Conservation (phyloP, 2,113 vertebrate genomes). For the Formicarius rufipectus region DNA sequence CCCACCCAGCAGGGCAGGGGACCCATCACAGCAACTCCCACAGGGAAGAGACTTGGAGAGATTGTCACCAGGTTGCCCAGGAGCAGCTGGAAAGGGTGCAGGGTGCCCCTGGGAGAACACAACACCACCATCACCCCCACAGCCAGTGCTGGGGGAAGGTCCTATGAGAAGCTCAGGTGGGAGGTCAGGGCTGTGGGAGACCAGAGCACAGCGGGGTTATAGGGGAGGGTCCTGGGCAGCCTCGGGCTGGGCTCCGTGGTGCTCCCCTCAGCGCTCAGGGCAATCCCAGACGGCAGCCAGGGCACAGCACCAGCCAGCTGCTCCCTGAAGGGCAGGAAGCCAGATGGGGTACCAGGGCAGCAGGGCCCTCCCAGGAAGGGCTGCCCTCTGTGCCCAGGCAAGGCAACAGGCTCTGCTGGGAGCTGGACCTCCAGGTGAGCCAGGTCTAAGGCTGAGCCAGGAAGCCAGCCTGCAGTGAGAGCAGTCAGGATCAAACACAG, state of each 20-base stretch:
- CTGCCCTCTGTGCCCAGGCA: accelerated
- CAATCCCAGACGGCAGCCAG: neutral
- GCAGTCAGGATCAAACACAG: neutral
- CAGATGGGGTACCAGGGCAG: neutral
- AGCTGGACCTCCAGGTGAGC: neutral
- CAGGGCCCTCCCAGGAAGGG: no score
- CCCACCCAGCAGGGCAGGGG: neutral
- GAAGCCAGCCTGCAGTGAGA: neutral
- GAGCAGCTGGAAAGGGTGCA: neutral
- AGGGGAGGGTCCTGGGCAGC: neutral
- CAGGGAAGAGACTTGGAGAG: neutral
- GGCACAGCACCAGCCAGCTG: neutral
- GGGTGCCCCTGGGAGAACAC: neutral
- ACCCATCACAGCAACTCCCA: accelerated
- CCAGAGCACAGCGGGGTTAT: accelerated
- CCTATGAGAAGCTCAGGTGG: neutral
- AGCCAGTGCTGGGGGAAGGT: neutral
- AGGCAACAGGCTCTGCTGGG: neutral
- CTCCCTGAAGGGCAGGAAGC: neutral
- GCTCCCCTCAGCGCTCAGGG: neutral
- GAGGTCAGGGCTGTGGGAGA: accelerated
- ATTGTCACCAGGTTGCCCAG: neutral
- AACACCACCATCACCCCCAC: no score
- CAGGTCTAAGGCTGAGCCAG: neutral
- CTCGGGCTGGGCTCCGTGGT: neutral